Percentiles rank a stretch among this genome's conserved stretches.
phyloP scores from a whole-genome alignment of 1,140 invertebrate species.

The Helicoverpa armigera region DNA sequence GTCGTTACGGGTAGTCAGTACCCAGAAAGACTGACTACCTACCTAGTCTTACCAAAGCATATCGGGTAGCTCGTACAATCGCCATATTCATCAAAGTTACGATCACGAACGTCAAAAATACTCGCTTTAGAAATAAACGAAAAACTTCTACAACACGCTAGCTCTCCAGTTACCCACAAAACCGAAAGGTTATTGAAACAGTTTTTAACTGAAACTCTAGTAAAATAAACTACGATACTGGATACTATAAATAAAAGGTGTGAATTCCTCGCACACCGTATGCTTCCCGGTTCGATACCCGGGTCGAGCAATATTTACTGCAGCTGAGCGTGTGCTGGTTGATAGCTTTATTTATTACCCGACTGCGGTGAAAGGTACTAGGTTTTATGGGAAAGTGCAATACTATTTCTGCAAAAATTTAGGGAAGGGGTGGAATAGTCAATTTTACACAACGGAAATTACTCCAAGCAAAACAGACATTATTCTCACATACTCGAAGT shows the following conservation, averaged over 20 bases:
- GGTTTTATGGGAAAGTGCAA: background rate
- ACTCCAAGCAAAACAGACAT: too few species aligned
- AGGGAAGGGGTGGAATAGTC: too few species aligned
- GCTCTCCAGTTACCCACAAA: background rate
- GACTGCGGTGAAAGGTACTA: background rate
- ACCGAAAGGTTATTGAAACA: constrained; percentile 13
- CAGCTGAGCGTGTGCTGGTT: background rate
- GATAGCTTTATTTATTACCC: constrained; percentile 16
- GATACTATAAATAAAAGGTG: constrained; percentile 34
- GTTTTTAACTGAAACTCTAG: constrained; percentile 23
- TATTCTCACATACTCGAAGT: too few species aligned
- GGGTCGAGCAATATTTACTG: constrained; percentile 31
- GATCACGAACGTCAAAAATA: too few species aligned
- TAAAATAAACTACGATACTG: constrained; percentile 29
- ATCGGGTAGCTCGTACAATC: too few species aligned
- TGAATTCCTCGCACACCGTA: constrained; percentile 8
- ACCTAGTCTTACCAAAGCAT: too few species aligned
- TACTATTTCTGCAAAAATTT: background rate
- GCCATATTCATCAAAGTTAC: too few species aligned
- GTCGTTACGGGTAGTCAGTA: too few species aligned
- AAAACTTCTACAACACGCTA: background rate
- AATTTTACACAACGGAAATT: too few species aligned
- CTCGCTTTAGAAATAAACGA: too few species aligned
- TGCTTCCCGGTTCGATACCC: constrained; percentile 41
- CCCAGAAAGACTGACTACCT: too few species aligned